A percentile compares a stretch with the other conserved stretches of the same genome.
Evolutionary conservation across 2,888 invertebrate genomes (phyloP).

Genomic region (Apamea monoglypha): DNA sequence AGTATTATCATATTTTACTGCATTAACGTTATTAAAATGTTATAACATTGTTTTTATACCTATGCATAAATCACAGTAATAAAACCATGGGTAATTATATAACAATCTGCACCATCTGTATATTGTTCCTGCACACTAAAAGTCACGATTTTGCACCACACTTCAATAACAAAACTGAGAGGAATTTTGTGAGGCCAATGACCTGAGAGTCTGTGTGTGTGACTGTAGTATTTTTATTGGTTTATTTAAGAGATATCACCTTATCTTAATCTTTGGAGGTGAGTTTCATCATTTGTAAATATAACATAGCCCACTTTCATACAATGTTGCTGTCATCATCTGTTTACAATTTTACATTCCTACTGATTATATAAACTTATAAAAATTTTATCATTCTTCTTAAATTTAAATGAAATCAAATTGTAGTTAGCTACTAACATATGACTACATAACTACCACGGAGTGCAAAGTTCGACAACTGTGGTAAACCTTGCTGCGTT

Average conservation of each 20-base stretch:
- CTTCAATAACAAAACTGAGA: conserved; percentile 36
- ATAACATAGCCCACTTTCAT: conserved; percentile 35
- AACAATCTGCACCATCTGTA: conserved; percentile 35
- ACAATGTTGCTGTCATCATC: conserved; percentile 12
- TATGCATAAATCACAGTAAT: conserved; percentile 24
- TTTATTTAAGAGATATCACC: conserved; percentile 64
- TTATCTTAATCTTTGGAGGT: conserved; percentile 66
- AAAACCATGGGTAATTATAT: conserved; percentile 29
- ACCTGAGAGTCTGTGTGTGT: conserved; percentile 50
- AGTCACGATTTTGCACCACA: conserved; percentile 27
- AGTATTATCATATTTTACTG: conserved; percentile 75
- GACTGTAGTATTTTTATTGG: conserved; percentile 40
- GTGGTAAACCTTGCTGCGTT: too few species aligned
- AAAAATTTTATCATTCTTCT: too few species aligned
- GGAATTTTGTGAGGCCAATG: conserved; percentile 60
- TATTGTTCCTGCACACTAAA: conserved; percentile 13
- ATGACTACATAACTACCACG: too few species aligned
- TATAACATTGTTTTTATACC: not conserved
- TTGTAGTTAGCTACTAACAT: too few species aligned
- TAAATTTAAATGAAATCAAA: too few species aligned
- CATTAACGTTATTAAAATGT: not conserved
- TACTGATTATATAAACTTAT: too few species aligned
- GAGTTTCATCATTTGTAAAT: conserved; percentile 60
- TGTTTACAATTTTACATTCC: conserved; percentile 13
- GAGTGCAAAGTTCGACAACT: too few species aligned